Evolutionary conservation across 2,113 vertebrate genomes (phyloP), one percentile per base, ranked within the genome.

Genomic region (Xiphophorus hellerii): DNA sequence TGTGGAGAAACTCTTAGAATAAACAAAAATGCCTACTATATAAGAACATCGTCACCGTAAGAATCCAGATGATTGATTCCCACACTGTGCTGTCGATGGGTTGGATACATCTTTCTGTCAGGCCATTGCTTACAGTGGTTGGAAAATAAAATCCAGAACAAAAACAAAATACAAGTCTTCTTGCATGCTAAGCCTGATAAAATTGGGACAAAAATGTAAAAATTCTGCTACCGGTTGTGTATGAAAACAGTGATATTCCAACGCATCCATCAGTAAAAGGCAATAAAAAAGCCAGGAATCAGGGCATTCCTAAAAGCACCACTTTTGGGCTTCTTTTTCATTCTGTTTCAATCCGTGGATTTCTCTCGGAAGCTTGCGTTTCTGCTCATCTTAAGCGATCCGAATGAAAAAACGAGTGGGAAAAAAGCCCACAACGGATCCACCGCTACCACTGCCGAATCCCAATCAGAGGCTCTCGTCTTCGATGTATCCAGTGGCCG

Each of bases 1-100:
- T 1, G 10, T 25, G 1, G 51, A 25, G 29, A 1, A 35, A 1
- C 29, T 29, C 27, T 76, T 28, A 51, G 37, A 83, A 67, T 1
- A 70, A 37, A 27, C 28, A 15, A 71, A 74, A 69, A 69, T n/a
- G 63, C 86, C 22, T 92, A 92, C 90, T 93, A 91, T 82, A 92
- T 75, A 72, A 92, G 81, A 64, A 89, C n/a, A 17, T 91, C 88
- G 71, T 92, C 71, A 0, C 88, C 83, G 8, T 82, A 89, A 22
- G 66, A 90, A 80, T 90, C 92, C 89, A 88, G 78, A 61, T 12
- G 87, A 44, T 87, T 78, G 2, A 69, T 60, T 66, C 84, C 88
- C 84, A 84, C 84, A 31, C 61, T 70, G 74, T 71, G 83, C 25
- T 51, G 73, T 64, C 11, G 84, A 76, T 78, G 66, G 74, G 74